Evolutionary conservation across 1,140 invertebrate species (phyloP), one percentile per base, ranked within the genome.

Genomic region (Aphelinus atriplicis): DNA sequence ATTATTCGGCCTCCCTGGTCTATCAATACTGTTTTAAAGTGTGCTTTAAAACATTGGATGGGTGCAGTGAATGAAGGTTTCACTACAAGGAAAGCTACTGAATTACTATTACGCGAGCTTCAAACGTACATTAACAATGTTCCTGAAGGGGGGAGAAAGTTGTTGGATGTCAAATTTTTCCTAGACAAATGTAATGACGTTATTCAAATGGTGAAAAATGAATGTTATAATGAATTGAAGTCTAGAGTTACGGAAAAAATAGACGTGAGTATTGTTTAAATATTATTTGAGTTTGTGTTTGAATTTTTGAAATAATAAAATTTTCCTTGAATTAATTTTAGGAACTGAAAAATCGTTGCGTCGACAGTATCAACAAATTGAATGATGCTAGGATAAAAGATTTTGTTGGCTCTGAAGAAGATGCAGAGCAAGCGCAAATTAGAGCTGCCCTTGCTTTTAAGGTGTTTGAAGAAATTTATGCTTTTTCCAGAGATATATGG

Each of bases 1-100:
- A 81, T 85, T 61, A 79, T 87, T 67, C 78, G 77, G 78, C 87
- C 87, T 57, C 87, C 87, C n/a, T 88, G 86, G 87, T 81, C 81
- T 7, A 43, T 74, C 7, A 53, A 73, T 43, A 74, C 76, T 50
- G 82, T 82, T 55, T 77, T 88, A 69, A 84, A 85, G 61, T 88
- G 86, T 76, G 81, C 85, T 46, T 75, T 83, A n/a, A 86, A 87
- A 62, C 85, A 87, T 57, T 87, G 85, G 84, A 85, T 85, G 43
- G 85, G 84, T 6, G 84, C 82, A n/a, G 78, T 86, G 9, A 82
- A 78, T 71, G 83, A 84, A 26, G 82, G 81, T 2, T 86, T 87
- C 64, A 7, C 60, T 3, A 68, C 70, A 46, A 78, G 77, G 65
- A 57, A 64, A 65, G 26, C 26, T 26, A 82, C 78, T n/a, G 79